Percentiles rank a stretch among this genome's conserved stretches.
Evolutionary conservation across 64 coral and sea anemone species (phyloP).

Genomic region (Acropora yongei): DNA sequence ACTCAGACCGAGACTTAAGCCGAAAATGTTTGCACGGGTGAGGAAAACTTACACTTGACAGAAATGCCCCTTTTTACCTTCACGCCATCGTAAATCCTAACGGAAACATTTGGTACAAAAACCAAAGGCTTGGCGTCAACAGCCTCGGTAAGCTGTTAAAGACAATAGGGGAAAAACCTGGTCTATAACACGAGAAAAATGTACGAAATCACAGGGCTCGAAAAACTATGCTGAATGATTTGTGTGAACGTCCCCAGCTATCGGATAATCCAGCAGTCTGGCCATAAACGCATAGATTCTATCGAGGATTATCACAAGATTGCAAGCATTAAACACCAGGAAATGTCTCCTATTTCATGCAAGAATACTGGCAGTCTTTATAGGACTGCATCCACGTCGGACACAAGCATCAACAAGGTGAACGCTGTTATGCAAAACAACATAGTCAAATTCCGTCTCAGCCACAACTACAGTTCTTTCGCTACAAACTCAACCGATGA

Average conservation of each 20-base stretch:
- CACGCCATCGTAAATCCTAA: slow-evolving; percentile 23
- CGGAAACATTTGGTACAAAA: slow-evolving; percentile 62
- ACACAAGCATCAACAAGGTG: too few relatives aligned
- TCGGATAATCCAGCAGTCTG: slow-evolving; percentile 32
- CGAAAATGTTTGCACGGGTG: neutral
- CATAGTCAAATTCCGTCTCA: too few relatives aligned
- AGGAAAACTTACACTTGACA: too few relatives aligned
- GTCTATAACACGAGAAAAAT: too few relatives aligned
- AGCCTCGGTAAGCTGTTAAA: slow-evolving; percentile 57
- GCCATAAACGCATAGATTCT: slow-evolving; percentile 40
- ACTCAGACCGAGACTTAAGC: neutral
- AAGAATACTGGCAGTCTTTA: too few relatives aligned
- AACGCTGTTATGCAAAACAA: too few relatives aligned
- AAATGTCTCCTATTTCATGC: slow-evolving; percentile 7
- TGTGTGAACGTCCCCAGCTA: slow-evolving; percentile 44
- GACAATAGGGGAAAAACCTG: slow-evolving; percentile 38
- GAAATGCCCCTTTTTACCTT: slow-evolving; percentile 53
- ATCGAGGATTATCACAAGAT: slow-evolving; percentile 47
- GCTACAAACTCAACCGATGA: too few relatives aligned
- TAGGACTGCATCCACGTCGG: too few relatives aligned
- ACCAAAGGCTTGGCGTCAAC: slow-evolving; percentile 43
- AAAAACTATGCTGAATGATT: slow-evolving; percentile 57
- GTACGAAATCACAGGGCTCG: slow-evolving; percentile 11
- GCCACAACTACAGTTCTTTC: neutral
- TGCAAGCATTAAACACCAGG: slow-evolving; percentile 11